Evolutionary conservation across 1,140 invertebrate species (phyloP).

Genomic region (Meteorus sp.): DNA sequence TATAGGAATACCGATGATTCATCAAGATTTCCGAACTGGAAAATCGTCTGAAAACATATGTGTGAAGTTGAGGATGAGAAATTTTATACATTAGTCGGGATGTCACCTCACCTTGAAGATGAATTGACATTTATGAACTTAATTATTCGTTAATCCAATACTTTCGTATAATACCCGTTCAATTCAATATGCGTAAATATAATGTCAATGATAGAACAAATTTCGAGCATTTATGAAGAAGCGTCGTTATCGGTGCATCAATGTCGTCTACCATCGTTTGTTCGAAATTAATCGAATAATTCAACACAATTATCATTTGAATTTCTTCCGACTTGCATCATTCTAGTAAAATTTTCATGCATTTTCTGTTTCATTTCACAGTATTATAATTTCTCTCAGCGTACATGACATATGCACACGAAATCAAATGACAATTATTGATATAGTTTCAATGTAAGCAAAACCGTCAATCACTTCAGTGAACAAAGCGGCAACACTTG

Average conservation of each 20-base stretch:
- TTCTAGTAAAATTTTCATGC: neutral
- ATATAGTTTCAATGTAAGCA: neutral
- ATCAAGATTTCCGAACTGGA: too few species aligned
- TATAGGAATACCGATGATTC: too few species aligned
- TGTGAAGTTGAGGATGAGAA: too few species aligned
- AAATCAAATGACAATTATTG: too few species aligned
- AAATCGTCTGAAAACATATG: too few species aligned
- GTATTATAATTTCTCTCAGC: too few species aligned
- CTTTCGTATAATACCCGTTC: too few species aligned
- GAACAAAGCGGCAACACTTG: neutral
- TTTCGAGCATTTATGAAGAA: slow-evolving; percentile 1
- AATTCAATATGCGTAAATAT: neutral
- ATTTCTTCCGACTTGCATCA: neutral
- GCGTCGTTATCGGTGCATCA: neutral
- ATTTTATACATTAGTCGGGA: too few species aligned
- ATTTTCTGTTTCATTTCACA: neutral
- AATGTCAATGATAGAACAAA: neutral
- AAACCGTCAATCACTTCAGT: neutral
- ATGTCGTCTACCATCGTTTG: slow-evolving; percentile 12
- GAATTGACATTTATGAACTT: too few species aligned
- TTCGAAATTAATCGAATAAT: neutral
- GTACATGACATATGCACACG: too few species aligned
- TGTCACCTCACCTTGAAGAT: too few species aligned
- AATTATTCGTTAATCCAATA: too few species aligned
- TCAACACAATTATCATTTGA: neutral